Evolutionary conservation across 1,140 invertebrate species (phyloP).

Genomic region (Trinorchestia longiramus): DNA sequence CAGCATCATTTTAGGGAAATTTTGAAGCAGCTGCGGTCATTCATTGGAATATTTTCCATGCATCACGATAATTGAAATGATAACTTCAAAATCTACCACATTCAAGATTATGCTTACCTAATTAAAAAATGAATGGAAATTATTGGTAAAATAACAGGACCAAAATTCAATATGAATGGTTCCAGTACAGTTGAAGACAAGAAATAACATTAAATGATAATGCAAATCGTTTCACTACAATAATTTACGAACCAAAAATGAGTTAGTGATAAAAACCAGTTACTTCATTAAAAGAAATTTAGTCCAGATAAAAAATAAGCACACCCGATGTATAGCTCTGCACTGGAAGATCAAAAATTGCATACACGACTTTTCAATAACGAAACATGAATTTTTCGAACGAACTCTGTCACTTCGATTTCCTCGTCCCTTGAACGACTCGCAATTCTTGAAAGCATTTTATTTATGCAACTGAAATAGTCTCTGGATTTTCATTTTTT

Average conservation of each 20-base stretch:
- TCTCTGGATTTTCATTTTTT: slow-evolving; percentile 46
- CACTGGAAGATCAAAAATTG: background rate
- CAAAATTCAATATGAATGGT: too few species aligned
- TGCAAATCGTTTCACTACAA: too few species aligned
- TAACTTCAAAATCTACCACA: too few species aligned
- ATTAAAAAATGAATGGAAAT: too few species aligned
- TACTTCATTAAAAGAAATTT: background rate
- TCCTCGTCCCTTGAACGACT: background rate
- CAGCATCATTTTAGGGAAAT: too few species aligned
- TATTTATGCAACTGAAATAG: slow-evolving; percentile 26
- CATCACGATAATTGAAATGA: background rate
- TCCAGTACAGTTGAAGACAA: too few species aligned
- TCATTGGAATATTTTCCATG: background rate
- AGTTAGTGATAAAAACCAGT: too few species aligned
- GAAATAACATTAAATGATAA: too few species aligned
- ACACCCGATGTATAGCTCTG: background rate
- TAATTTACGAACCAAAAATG: too few species aligned
- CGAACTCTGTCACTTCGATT: slow-evolving; percentile 27
- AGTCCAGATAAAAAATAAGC: background rate
- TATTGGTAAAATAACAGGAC: too few species aligned
- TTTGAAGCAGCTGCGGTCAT: too few species aligned
- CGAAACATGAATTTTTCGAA: slow-evolving; percentile 9
- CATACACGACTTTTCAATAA: slow-evolving; percentile 6
- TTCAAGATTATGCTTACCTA: too few species aligned
- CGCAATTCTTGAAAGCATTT: background rate